phyloP scores from a whole-genome alignment of 2,113 vertebrate species.

The Silurus asotus region DNA sequence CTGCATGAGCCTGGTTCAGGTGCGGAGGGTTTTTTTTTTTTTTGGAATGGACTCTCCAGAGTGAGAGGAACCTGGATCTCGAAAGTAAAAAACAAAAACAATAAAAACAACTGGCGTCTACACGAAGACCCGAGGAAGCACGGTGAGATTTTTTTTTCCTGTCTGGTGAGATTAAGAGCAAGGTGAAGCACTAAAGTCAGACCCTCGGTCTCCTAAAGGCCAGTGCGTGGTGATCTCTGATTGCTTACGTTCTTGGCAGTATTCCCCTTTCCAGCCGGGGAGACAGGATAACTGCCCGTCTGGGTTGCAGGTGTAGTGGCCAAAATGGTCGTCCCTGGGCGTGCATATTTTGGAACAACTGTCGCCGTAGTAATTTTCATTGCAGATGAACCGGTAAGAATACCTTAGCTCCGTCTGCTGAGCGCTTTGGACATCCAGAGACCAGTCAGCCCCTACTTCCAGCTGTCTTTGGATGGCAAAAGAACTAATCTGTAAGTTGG shows the following conservation, averaged over 20 bases:
- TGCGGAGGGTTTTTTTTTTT: neutral
- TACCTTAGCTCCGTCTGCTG: constrained; percentile 81
- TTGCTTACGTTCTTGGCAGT: constrained; percentile 93
- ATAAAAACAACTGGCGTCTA: neutral
- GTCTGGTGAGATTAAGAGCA: constrained; percentile 14
- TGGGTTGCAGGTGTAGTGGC: constrained; percentile 89
- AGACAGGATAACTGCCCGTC: constrained; percentile 87
- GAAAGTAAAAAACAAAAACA: neutral
- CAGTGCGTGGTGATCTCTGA: constrained; percentile 55
- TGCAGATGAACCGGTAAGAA: constrained; percentile 95
- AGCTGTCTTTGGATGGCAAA: constrained; percentile 87
- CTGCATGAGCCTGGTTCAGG: neutral
- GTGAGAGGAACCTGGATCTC: neutral
- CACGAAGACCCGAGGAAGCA: constrained; percentile 9
- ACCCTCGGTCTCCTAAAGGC: constrained; percentile 33
- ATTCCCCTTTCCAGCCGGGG: constrained; percentile 91
- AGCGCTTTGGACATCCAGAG: constrained; percentile 72
- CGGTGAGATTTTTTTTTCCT: neutral
- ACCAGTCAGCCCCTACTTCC: constrained; percentile 86
- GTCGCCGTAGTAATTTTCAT: constrained; percentile 95
- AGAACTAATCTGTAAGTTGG: constrained; percentile 81
- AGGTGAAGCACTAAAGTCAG: constrained; percentile 43
- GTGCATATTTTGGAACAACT: constrained; percentile 92
- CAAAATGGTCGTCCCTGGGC: constrained; percentile 89
- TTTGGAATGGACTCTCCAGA: neutral